Conservation (phyloP, 2,888 invertebrate genomes). For the Parnassius mnemosyne region DNA sequence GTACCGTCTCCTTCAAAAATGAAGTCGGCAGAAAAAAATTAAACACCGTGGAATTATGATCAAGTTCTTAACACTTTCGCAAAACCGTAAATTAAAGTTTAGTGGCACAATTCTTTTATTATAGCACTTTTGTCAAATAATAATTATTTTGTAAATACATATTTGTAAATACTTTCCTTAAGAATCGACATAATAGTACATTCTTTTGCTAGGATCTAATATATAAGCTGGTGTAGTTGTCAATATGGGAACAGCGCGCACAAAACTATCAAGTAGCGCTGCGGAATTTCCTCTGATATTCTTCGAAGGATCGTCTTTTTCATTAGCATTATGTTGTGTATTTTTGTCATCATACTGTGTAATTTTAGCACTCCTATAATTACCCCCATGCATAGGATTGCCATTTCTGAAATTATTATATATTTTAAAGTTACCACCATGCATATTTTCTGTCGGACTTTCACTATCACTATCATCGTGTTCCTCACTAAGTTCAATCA, state of each 20-base stretch:
- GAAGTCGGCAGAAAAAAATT: too few relatives aligned
- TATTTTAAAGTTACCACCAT: constrained; percentile 47
- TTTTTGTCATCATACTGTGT: constrained; percentile 36
- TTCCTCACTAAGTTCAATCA: constrained; percentile 55
- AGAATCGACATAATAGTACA: constrained; percentile 73
- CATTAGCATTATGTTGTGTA: constrained; percentile 18
- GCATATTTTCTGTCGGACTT: constrained; percentile 36
- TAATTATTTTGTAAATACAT: too few relatives aligned
- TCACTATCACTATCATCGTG: constrained; percentile 44
- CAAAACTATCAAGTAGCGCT: constrained; percentile 61
- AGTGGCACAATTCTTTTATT: constrained; percentile 48
- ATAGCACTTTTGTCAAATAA: neutral
- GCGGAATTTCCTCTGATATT: constrained; percentile 51
- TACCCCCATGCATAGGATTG: constrained; percentile 66
- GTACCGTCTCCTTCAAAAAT: too few relatives aligned
- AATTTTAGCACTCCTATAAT: constrained; percentile 63
- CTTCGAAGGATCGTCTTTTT: constrained; percentile 33
- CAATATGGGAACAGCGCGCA: constrained; percentile 59
- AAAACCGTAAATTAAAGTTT: constrained; percentile 7
- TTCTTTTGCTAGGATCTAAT: constrained; percentile 73
- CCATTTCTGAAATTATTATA: constrained; percentile 42
- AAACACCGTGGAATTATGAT: constrained; percentile 8
- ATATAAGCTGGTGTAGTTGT: constrained; percentile 66
- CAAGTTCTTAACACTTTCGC: constrained; percentile 14
- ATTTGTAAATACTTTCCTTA: constrained; percentile 36